A percentile compares a stretch with the other conserved stretches of the same genome.
These are phyloP conservation scores for Polydrusus pterygomalis DNA, from an alignment of 2,888 invertebrate species.

Conservation along the genomic window DNA sequence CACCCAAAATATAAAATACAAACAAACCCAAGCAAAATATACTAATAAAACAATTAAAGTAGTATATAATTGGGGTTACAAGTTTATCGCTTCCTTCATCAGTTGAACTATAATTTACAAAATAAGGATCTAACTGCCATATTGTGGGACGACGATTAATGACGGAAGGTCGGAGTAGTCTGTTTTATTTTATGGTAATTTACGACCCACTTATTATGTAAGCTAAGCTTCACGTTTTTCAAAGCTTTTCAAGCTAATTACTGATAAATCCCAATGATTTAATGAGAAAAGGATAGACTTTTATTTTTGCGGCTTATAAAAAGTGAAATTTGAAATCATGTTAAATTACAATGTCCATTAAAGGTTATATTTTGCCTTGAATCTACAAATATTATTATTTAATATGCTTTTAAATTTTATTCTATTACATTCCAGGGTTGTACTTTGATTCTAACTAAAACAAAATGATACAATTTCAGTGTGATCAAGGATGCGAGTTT, in stretches of 20 bases:
- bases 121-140: background rate
- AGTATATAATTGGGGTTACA: background rate
- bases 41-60: background rate
- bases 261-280: background rate
- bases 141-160: slow-evolving; percentile 6
- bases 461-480: too few relatives aligned
- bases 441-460: too few relatives aligned
- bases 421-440: too few relatives aligned
- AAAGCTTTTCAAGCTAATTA: background rate
- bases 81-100: background rate
- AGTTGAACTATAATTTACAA: background rate
- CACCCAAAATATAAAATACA: too few relatives aligned
- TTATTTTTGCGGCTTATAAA: too few relatives aligned
- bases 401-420: too few relatives aligned
- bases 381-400: too few relatives aligned
- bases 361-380: too few relatives aligned
- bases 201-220: background rate
- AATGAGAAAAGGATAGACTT: background rate
- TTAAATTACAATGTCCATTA: too few relatives aligned
- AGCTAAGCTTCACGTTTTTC: background rate
- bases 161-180: background rate
- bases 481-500: too few relatives aligned
- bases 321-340: too few relatives aligned
- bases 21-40: too few relatives aligned
- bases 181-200: slow-evolving; percentile 1